Conservation (phyloP, 2,888 invertebrate genomes). For the Cryptophagus acutangulus region DNA sequence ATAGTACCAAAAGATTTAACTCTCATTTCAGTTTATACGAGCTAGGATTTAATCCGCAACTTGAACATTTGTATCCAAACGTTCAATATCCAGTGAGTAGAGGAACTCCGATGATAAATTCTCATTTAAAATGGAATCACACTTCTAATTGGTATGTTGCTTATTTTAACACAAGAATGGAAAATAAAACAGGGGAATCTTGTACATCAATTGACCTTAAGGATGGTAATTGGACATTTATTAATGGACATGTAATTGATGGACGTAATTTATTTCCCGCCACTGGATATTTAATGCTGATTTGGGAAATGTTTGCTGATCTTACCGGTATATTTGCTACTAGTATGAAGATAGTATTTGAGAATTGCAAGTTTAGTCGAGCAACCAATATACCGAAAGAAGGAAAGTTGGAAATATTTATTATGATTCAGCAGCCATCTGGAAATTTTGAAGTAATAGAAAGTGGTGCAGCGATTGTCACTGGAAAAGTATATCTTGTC, state of each 20-base stretch:
- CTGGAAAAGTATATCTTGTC: constrained; percentile 21
- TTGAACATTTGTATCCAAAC: constrained; percentile 71
- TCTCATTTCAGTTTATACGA: constrained; percentile 62
- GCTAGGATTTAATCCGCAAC: constrained; percentile 67
- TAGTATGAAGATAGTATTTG: constrained; percentile 54
- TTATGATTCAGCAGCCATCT: constrained; percentile 32
- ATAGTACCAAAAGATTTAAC: too few relatives aligned
- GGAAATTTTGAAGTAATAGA: constrained; percentile 39
- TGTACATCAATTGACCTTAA: constrained; percentile 55
- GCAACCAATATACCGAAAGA: constrained; percentile 43
- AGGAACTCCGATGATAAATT: constrained; percentile 50
- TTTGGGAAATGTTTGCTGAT: constrained; percentile 54
- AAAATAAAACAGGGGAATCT: constrained; percentile 57
- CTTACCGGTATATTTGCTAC: constrained; percentile 40
- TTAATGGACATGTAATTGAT: constrained; percentile 79
- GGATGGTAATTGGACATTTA: constrained; percentile 66
- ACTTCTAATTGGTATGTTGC: constrained; percentile 67
- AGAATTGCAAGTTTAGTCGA: constrained; percentile 56
- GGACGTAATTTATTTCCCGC: constrained; percentile 54
- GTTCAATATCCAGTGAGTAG: constrained; percentile 78
- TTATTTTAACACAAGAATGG: constrained; percentile 15
- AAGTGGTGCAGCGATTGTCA: constrained; percentile 22
- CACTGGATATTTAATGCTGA: constrained; percentile 51
- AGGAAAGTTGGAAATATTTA: constrained; percentile 30
- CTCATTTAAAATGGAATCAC: constrained; percentile 87